These are phyloP conservation scores for Neodontobutis hainanensis DNA, from an alignment of 2,113 vertebrate species.

Conservation along the genomic window DNA sequence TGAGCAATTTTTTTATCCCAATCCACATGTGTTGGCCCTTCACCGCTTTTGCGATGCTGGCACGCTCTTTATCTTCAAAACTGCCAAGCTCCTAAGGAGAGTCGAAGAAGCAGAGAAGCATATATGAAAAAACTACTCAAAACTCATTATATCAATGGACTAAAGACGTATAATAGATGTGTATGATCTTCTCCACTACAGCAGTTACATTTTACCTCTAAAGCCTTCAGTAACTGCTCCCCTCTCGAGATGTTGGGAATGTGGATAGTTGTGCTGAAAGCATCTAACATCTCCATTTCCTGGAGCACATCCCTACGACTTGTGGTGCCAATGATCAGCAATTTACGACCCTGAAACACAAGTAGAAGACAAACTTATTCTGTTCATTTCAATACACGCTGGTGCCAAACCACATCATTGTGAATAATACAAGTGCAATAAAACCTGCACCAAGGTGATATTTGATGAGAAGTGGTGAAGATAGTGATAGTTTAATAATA, in stretches of 20 bases:
- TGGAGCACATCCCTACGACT: conserved; percentile 95
- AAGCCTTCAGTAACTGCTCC: conserved; percentile 88
- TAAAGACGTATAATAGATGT: too few species aligned
- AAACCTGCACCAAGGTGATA: not conserved
- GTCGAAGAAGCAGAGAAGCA: not conserved
- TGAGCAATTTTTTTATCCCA: conserved; percentile 96
- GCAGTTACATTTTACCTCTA: conserved; percentile 77
- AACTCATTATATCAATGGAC: not conserved
- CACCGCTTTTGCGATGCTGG: conserved; percentile 84
- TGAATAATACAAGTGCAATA: not conserved
- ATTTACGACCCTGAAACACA: conserved; percentile 88
- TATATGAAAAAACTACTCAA: not conserved
- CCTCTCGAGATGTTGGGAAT: conserved; percentile 91
- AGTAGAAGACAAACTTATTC: not conserved
- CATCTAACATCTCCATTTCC: conserved; percentile 96
- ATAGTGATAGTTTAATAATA: not conserved
- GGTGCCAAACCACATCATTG: too few species aligned
- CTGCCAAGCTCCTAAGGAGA: conserved; percentile 86
- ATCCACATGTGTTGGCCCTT: conserved; percentile 86
- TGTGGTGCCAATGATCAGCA: conserved; percentile 95
- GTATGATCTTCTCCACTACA: not conserved
- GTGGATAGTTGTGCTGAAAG: conserved; percentile 95
- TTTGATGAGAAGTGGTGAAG: not conserved
- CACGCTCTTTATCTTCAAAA: conserved; percentile 90
- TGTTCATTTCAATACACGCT: not conserved